phyloP scores from a whole-genome alignment of 2,113 vertebrate genomes.

The Gadus chalcogrammus region DNA sequence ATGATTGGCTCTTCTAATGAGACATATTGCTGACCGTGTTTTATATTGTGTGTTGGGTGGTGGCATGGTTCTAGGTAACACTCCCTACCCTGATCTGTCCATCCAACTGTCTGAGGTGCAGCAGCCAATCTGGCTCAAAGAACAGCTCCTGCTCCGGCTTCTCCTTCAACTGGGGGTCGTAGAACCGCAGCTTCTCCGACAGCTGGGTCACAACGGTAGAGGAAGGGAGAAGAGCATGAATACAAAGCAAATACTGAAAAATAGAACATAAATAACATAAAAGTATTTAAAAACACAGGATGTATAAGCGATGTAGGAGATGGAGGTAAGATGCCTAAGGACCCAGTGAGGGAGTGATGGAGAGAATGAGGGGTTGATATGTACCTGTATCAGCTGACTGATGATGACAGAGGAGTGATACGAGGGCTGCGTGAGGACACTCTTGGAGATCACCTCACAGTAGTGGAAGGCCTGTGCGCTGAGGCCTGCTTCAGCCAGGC shows the following conservation, averaged over 20 bases:
- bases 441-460: slow-evolving; percentile 91
- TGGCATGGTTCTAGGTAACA: no score
- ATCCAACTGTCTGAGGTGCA: slow-evolving; percentile 77
- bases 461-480: slow-evolving; percentile 95
- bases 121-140: slow-evolving; percentile 84
- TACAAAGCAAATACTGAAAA: not conserved
- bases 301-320: no score
- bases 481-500: slow-evolving; percentile 89
- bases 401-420: slow-evolving; percentile 84
- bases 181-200: slow-evolving; percentile 86
- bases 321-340: no score
- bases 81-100: slow-evolving; percentile 81
- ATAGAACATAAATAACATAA: not conserved
- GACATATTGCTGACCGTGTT: no score
- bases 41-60: no score
- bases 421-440: slow-evolving; percentile 76
- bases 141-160: slow-evolving; percentile 91
- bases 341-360: no score
- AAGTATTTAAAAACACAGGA: no score
- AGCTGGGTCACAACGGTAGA: slow-evolving; percentile 66
- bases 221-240: no score
- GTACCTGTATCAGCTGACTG: slow-evolving; percentile 86
- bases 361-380: no score
- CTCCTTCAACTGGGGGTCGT: slow-evolving; percentile 93
- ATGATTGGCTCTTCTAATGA: no score